Evolutionary conservation across 1,140 invertebrate species (phyloP), one percentile per base, ranked within the genome.

Genomic region (Hirudo medicinalis): DNA sequence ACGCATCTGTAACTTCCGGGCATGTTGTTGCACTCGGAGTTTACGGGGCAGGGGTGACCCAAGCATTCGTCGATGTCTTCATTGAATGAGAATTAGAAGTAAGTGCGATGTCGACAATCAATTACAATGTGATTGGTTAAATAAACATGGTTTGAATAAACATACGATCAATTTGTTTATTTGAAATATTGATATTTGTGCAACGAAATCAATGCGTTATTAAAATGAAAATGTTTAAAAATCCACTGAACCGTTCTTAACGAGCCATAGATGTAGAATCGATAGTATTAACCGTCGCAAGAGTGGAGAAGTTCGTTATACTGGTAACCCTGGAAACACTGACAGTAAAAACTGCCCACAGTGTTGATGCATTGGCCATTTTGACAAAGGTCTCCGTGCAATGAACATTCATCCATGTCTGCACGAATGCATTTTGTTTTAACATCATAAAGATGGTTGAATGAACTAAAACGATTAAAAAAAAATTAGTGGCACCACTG

Each of bases 291-390:
- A 72, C 72, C 72, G 32, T 71, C 55, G 54, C 74, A 74, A 25
- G 67, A 27, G 32, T 54, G 69, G 17, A 54, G 25, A 8, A 25
- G 55, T 19, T 43, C 43, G 29, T 40, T 67, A 19, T 57, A 71
- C 29, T 54, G 40, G 54, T 73, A 76, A 25, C 75, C 75, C 36
- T 55, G 57, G n/a, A 78, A 77, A 74, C 81, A 82, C 25, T 75
- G 73, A 75, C 81, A 82, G 20, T 74, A 72, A 74, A 76, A 82
- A 70, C 79, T 80, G 15, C 80, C 80, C 19, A 75, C 75, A 0
- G 76, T 79, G 71, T 82, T 82, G 27, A 78, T 75, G 75, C 81
- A 82, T 32, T 76, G 75, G 32, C 80, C 75, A 75, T 80, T 79
- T 76, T 76, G 29, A 77, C 75, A 76, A 78, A 81, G 0, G 76